These are phyloP conservation scores for Siniperca chuatsi DNA, from an alignment of 2,113 vertebrate species.

Conservation along the genomic window DNA sequence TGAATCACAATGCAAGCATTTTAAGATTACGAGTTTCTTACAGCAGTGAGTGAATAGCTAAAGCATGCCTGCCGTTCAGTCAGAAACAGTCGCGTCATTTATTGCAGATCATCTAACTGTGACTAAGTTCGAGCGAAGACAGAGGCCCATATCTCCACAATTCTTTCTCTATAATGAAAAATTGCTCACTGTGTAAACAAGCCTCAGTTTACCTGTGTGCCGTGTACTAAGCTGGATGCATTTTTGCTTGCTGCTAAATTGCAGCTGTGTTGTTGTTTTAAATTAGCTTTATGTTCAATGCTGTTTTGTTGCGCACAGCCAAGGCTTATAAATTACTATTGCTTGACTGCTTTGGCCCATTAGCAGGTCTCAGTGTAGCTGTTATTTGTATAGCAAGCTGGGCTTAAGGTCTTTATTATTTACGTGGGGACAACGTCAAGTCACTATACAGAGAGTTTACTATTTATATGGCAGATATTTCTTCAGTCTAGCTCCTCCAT, in stretches of 20 bases:
- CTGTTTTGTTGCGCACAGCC: constrained; percentile 1
- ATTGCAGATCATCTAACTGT: not conserved
- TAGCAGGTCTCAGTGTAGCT: constrained; percentile 37
- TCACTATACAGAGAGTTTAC: constrained; percentile 9
- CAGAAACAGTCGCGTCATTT: not conserved
- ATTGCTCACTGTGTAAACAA: not conserved
- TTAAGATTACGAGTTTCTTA: not conserved
- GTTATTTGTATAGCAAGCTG: constrained; percentile 44
- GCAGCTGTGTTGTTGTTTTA: constrained; percentile 14
- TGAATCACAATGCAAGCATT: constrained; percentile 5
- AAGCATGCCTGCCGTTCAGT: not conserved
- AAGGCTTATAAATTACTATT: constrained; percentile 15
- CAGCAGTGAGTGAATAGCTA: not conserved
- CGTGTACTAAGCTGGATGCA: not conserved
- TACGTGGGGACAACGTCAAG: constrained; percentile 21
- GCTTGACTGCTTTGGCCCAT: constrained; percentile 30
- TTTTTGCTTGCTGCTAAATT: constrained; percentile 16
- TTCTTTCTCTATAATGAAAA: not conserved
- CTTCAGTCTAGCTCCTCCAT: not conserved
- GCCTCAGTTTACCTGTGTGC: not conserved
- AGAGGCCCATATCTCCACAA: not conserved
- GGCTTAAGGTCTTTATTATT: constrained; percentile 52
- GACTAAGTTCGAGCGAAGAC: not conserved
- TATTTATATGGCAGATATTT: constrained; percentile 11
- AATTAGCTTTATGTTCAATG: constrained; percentile 7